Evolutionary conservation across 37 sponge, comb jelly and placozoan genomes (phyloP).

Genomic region (Chondrosia reniformis): DNA sequence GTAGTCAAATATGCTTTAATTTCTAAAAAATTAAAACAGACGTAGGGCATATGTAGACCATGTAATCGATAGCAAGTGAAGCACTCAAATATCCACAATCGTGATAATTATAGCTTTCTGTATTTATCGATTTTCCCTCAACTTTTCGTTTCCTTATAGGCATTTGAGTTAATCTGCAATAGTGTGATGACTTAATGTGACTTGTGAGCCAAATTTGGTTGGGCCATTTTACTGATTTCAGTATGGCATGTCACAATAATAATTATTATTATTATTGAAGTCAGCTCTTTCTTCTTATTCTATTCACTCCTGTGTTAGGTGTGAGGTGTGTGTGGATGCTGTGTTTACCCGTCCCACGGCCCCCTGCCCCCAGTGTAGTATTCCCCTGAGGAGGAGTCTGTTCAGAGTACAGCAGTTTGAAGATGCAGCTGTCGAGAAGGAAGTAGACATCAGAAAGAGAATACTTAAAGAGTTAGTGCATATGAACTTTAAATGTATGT

Average conservation of each 20-base stretch:
- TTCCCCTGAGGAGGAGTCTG: conserved; percentile 64
- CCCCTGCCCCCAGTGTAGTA: conserved; percentile 88
- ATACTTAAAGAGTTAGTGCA: conserved; percentile 86
- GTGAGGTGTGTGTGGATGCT: conserved; percentile 88
- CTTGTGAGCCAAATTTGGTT: too few species aligned
- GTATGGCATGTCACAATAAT: neutral
- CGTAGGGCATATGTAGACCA: too few species aligned
- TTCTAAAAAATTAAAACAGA: too few species aligned
- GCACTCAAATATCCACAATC: too few species aligned
- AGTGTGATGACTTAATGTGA: too few species aligned
- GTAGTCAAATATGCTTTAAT: neutral
- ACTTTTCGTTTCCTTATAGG: too few species aligned
- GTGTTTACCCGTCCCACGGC: conserved; percentile 89
- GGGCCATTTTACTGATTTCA: too few species aligned
- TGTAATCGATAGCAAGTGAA: too few species aligned
- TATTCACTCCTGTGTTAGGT: conserved; percentile 30
- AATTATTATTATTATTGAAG: neutral
- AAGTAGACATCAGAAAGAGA: conserved; percentile 93
- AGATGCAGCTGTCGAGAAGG: conserved; percentile 81
- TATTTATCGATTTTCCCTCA: too few species aligned
- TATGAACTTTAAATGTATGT: too few species aligned
- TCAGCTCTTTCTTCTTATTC: neutral
- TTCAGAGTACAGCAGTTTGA: conserved; percentile 89
- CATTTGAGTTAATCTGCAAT: too few species aligned
- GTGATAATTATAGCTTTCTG: too few species aligned